Base-by-base conservation (phyloP, 2,888 invertebrate species). In the Sesamia inferens region DNA sequence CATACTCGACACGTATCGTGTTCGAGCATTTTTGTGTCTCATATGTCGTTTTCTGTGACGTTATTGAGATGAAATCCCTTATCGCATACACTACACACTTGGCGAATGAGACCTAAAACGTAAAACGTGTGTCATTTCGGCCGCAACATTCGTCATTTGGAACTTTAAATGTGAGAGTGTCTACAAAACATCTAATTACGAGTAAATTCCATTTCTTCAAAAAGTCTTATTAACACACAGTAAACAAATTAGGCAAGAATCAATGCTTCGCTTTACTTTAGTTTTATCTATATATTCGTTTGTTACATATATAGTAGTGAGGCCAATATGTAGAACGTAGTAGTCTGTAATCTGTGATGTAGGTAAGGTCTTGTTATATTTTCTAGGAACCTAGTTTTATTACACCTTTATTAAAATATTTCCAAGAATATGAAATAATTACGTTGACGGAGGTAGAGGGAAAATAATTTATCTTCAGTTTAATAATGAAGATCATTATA, bases 371-470 rank as follows among this genome's bases (percentile, higher is more conserved):
- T 31, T 31, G 31, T 31, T 31, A 31, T 31, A 31, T 31, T 31
- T 31, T 31, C 31, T 31, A 31, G 31, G 31, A 31, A 31, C 31
- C 3, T 31, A 31, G 31, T 2, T 31, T 31, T 3, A 31, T 31
- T 31, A 31, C 31, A 31, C 31, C 31, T 31, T 81, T 63, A 69
- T 79, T 76, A 67, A 55, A 78, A 64, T 70, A 66, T 75, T 70
- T 55, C 4, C 42, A 76, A 76, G 76, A 81, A 78, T 22, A 79
- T 61, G 42, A 69, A 69, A 66, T 74, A 51, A 51, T 47, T 48
- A 58, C 5, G 13, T 66, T 70, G 62, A 51, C 54, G 59, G 42
- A 63, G 10, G 5, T 48, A 11, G 54, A 70, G 47, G 47, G n/a
- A 70, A 63, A 67, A 64, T 63, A 59, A 59, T 54, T 47, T 13